These are phyloP conservation scores for Ganaspis sp. DNA, from an alignment of 1,140 invertebrate species.

Conservation along the genomic window DNA sequence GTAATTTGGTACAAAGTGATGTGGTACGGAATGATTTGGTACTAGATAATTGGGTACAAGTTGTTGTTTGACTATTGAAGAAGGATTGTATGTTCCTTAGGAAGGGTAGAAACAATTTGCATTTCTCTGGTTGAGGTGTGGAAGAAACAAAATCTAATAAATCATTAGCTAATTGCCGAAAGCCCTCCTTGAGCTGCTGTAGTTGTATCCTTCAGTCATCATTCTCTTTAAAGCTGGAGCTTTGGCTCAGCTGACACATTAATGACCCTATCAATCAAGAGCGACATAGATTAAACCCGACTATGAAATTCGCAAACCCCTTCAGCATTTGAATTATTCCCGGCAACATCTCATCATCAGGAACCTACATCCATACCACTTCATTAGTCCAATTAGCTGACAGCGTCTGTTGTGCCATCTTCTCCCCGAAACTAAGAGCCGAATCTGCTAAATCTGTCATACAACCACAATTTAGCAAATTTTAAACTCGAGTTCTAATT, in stretches of 20 bases:
- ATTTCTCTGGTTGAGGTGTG: no score
- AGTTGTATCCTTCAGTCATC: not conserved
- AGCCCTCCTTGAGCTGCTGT: not conserved
- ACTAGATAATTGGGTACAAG: no score
- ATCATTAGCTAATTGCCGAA: not conserved
- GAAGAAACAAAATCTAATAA: no score
- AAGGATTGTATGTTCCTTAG: no score
- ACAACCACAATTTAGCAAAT: not conserved
- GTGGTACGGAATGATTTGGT: no score
- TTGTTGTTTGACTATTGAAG: no score
- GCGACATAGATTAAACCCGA: conserved; percentile 13
- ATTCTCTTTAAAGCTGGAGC: not conserved
- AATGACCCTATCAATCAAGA: conserved; percentile 13
- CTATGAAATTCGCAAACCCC: not conserved
- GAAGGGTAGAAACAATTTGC: no score
- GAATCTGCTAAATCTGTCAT: not conserved
- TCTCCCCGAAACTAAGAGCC: not conserved
- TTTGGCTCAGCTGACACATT: not conserved
- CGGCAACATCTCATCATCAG: conserved; percentile 7
- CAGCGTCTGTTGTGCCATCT: not conserved
- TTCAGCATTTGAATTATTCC: conserved; percentile 10
- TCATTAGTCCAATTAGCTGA: conserved; percentile 3
- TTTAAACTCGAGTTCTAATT: not conserved
- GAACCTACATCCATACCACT: not conserved
- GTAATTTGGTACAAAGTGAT: no score